phyloP scores from a whole-genome alignment of 2,113 vertebrate genomes.

The Malurus elegans region DNA sequence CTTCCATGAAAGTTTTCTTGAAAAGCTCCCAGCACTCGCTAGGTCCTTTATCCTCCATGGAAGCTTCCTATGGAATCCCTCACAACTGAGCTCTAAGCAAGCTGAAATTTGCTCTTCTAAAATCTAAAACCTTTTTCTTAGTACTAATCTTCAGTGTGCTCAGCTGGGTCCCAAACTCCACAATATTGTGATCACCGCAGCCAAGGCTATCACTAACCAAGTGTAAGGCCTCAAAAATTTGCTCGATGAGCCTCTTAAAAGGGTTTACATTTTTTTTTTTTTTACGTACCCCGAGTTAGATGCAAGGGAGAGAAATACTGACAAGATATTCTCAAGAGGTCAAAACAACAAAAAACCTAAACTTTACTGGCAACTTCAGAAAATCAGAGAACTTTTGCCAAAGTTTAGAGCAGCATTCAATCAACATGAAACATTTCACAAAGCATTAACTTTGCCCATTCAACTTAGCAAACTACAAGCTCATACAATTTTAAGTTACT shows the following conservation, averaged over 20 bases:
- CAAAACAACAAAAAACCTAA: background rate
- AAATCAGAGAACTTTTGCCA: background rate
- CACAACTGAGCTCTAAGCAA: background rate
- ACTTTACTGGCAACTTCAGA: background rate
- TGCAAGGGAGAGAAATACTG: too few species aligned
- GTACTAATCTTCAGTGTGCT: background rate
- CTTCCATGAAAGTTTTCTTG: background rate
- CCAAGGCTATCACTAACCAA: background rate
- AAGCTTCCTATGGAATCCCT: background rate
- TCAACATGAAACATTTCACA: background rate
- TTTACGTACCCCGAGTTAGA: background rate
- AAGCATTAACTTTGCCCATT: background rate
- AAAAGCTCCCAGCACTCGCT: background rate
- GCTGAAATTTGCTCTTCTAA: background rate
- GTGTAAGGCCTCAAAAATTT: background rate
- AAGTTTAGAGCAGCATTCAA: background rate
- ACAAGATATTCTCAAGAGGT: background rate
- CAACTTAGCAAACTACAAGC: background rate
- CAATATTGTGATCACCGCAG: background rate
- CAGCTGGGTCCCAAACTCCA: background rate
- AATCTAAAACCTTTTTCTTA: background rate
- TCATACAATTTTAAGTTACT: background rate
- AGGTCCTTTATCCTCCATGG: background rate
- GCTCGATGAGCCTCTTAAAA: background rate
- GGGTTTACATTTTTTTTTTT: background rate